Base-by-base conservation (phyloP, 2,113 vertebrate species). In the Marcusenius ussheri region DNA sequence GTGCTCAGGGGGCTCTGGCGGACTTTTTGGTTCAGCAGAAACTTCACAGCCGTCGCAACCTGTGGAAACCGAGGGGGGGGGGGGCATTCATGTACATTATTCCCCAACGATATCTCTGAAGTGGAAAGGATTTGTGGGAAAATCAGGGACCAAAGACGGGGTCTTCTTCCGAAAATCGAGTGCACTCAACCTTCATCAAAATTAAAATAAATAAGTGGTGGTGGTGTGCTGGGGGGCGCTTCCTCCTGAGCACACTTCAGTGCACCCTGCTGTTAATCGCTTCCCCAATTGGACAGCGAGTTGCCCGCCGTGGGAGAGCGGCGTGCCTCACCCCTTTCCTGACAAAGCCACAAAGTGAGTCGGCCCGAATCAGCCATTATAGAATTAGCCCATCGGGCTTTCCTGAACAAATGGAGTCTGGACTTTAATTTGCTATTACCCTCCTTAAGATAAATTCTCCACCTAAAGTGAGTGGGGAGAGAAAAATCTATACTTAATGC, bases 1-100 rank as follows among this genome's bases (percentile, higher is more conserved):
- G 95, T 97, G 84, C 95, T 95, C 87, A 98, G 90, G 0, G 97
- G 97, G 91, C 98, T 99, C 93, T 99, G 97, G 58, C 96, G 97
- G 86, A 99, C 98, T 90, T 97, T 97, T 7, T 96, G 96, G 94
- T 99, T 99, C 94, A 99, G 97, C 58, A 99, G 95, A 95, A 99
- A 99, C 94, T 99, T 98, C 92, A 98, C 96, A 87, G 98, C 98
- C 21, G 98, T 99, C 91, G 96, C 95, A 93, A 99, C 97, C 98
- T 99, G 95, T 46, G 21, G 90, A 93, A 89, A 93, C 49, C 93
- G 2, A 92, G 42, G 3, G 66, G 62, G 56, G 49, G 49, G 19
- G 42, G 7, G 19, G 15, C 6, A 19, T 21, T 24, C 19, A 24
- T 39, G 31, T 35, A 39, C 35, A 77, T 77, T 15, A 77, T 35